These are phyloP conservation scores for Australoheros scitulus DNA, from an alignment of 2,113 vertebrate genomes.

Conservation along the genomic window DNA sequence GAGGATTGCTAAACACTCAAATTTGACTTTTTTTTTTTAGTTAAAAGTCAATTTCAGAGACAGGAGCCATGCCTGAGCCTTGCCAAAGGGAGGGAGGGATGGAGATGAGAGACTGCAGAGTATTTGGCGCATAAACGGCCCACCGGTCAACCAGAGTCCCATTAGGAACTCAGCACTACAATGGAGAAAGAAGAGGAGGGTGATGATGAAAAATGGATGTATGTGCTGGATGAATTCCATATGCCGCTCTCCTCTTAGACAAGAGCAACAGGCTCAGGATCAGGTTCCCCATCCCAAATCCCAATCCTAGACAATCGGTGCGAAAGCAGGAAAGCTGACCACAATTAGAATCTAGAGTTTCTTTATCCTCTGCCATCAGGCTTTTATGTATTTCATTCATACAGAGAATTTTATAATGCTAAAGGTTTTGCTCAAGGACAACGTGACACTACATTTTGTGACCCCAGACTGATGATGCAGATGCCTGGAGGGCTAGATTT, in stretches of 20 bases:
- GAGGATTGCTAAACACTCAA: neutral
- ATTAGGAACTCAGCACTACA: slow-evolving; percentile 63
- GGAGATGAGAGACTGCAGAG: slow-evolving; percentile 48
- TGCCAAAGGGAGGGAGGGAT: neutral
- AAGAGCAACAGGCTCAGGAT: slow-evolving; percentile 57
- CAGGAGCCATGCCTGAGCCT: neutral
- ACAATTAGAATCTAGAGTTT: slow-evolving; percentile 53
- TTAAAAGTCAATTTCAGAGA: slow-evolving; percentile 21
- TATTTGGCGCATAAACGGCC: slow-evolving; percentile 10
- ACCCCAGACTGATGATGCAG: neutral
- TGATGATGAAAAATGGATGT: slow-evolving; percentile 76
- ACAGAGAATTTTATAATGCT: neutral
- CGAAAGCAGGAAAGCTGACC: slow-evolving; percentile 46
- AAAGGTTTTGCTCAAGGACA: neutral
- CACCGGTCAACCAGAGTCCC: slow-evolving; percentile 44
- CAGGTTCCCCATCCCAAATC: slow-evolving; percentile 59
- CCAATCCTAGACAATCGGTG: slow-evolving; percentile 48
- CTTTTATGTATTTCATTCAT: slow-evolving; percentile 35
- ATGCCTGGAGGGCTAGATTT: neutral
- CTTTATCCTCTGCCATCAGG: slow-evolving; percentile 42
- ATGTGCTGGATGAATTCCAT: slow-evolving; percentile 74
- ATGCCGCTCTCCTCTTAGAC: slow-evolving; percentile 51
- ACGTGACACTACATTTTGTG: neutral
- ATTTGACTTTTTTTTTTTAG: neutral
- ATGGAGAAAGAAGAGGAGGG: slow-evolving; percentile 57